Percentiles rank a stretch among this genome's conserved stretches.
These are phyloP conservation scores for Megaustenia siamemsis DNA, from an alignment of 2,888 invertebrate species.

Conservation along the genomic window DNA sequence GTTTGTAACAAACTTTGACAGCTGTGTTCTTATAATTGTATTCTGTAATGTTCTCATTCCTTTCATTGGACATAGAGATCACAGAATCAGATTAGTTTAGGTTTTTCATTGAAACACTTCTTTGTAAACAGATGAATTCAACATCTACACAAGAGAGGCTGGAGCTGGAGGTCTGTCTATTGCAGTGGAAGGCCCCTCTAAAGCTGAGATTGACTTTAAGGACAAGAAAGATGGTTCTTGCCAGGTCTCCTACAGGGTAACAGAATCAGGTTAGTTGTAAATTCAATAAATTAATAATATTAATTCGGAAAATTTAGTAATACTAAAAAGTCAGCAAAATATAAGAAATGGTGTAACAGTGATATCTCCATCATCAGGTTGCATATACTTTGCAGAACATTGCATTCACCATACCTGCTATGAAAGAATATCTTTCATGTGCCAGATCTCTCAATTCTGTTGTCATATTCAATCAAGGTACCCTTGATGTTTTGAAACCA, in stretches of 20 bases:
- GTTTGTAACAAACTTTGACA: no score
- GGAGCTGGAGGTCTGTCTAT: conserved; percentile 97
- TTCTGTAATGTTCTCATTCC: background rate
- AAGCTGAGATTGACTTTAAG: conserved; percentile 95
- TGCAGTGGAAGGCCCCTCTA: conserved; percentile 98
- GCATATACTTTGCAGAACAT: no score
- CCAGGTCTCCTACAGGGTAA: conserved; percentile 94
- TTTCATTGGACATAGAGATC: background rate
- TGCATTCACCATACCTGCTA: no score
- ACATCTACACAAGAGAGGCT: conserved; percentile 98
- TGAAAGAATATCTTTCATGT: no score
- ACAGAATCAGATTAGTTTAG: background rate
- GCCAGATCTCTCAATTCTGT: no score
- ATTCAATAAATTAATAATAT: background rate
- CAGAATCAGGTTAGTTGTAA: conserved; percentile 88
- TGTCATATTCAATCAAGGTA: no score
- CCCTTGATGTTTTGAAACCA: no score
- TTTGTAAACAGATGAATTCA: conserved; percentile 82
- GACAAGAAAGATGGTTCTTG: conserved; percentile 96
- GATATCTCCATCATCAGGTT: no score
- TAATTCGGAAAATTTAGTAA: no score
- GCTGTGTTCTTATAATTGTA: no score
- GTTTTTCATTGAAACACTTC: background rate
- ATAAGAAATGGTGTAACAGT: no score
- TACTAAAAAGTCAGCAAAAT: no score